Evolutionary conservation across 2,113 vertebrate species (phyloP).

Genomic region (Sander lucioperca): DNA sequence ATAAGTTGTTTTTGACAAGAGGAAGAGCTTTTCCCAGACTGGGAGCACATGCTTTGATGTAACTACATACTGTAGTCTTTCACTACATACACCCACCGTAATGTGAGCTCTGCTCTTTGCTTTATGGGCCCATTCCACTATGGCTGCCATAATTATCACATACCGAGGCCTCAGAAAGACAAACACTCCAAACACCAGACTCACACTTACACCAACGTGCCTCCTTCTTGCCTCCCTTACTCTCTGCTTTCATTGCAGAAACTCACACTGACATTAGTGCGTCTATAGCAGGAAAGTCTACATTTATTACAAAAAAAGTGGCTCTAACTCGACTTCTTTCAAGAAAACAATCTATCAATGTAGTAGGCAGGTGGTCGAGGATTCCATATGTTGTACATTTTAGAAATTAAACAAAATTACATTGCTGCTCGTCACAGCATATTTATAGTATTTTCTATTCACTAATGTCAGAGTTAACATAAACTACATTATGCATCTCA

Average conservation of each 20-base stretch:
- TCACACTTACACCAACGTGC: slow-evolving; percentile 32
- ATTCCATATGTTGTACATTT: slow-evolving; percentile 21
- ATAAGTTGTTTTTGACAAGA: slow-evolving; percentile 24
- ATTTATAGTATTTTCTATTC: not conserved
- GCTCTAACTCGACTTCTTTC: slow-evolving; percentile 18
- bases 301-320: not conserved
- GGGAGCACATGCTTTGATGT: slow-evolving; percentile 40
- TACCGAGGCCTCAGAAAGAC: slow-evolving; percentile 68
- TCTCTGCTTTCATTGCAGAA: slow-evolving; percentile 34
- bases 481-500: not conserved
- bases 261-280: slow-evolving; percentile 16
- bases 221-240: slow-evolving; percentile 18
- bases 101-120: slow-evolving; percentile 57
- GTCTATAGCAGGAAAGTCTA: slow-evolving; percentile 6
- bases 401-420: not conserved
- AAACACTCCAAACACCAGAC: slow-evolving; percentile 63
- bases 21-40: slow-evolving; percentile 14
- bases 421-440: not conserved
- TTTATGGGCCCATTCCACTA: slow-evolving; percentile 67
- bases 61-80: slow-evolving; percentile 6
- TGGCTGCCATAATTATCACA: slow-evolving; percentile 77
- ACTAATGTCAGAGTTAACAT: not conserved
- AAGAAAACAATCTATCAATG: slow-evolving; percentile 28
- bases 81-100: slow-evolving; percentile 38
- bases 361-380: slow-evolving; percentile 25